Base-by-base conservation (phyloP, 2,888 invertebrate genomes). In the Arctia plantaginis region DNA sequence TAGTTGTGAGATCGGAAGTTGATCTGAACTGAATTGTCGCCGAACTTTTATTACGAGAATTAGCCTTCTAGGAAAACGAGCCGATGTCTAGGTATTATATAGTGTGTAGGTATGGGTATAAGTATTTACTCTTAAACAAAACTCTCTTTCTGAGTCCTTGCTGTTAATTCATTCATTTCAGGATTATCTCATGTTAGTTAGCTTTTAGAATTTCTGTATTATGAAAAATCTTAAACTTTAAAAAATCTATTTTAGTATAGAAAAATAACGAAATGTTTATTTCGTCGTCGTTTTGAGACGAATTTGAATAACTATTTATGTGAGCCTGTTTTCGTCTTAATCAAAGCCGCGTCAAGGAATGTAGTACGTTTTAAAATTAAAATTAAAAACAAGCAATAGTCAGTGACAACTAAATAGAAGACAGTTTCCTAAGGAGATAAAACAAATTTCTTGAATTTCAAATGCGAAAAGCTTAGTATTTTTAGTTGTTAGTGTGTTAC, bases 91-190 rank as follows among this genome's bases (percentile, higher is more conserved):
- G n/a, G n/a, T n/a, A n/a, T n/a, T n/a, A n/a, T n/a, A n/a, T n/a
- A n/a, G n/a, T n/a, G n/a, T n/a, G n/a, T n/a, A n/a, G n/a, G n/a
- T n/a, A n/a, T n/a, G n/a, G n/a, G n/a, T n/a, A 44, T 44, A 44
- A 44, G 15, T 15, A 15, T 15, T 3, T 30, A 18, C 18, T 64
- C 30, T 18, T 1, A 20, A 64, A 64, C 55, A 55, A 55, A 55
- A 55, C n/a, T 55, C 1, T 2, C 12, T 55, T 55, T 55, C 3
- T 55, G n/a, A n/a, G 55, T n/a, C 55, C 13, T 35, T 33, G 51
- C 12, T 33, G 30, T 13, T 39, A 55, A 72, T 59, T 66, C 41
- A 72, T 68, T 62, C 47, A 68, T 62, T 62, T 64, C 33, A 41
- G n/a, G 47, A 59, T 47, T 51, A 27, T 30, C 35, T 35, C 7